Percentiles rank a stretch among this genome's conserved stretches.
These are phyloP conservation scores for Anguilla rostrata DNA, from an alignment of 2,113 vertebrate genomes.

Conservation along the genomic window DNA sequence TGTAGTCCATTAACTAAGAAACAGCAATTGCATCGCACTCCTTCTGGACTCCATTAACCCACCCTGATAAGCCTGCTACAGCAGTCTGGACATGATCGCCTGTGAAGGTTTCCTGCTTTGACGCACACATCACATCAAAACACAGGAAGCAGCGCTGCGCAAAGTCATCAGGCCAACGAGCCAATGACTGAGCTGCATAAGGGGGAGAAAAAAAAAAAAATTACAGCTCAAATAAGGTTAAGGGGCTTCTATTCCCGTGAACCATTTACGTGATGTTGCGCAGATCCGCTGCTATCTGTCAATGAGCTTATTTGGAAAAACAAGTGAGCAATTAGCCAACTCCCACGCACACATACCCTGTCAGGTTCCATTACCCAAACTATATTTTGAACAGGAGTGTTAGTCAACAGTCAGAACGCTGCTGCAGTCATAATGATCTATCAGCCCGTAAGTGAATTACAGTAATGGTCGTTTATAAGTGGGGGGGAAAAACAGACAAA, in stretches of 20 bases:
- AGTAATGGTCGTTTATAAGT: not conserved
- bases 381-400: slow-evolving; percentile 44
- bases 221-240: slow-evolving; percentile 46
- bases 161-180: not conserved
- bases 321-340: slow-evolving; percentile 4
- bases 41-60: not conserved
- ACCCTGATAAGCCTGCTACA: not conserved
- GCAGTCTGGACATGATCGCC: slow-evolving; percentile 15
- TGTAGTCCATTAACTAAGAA: not conserved
- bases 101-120: slow-evolving; percentile 9
- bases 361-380: slow-evolving; percentile 41
- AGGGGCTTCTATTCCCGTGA: slow-evolving; percentile 18
- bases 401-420: slow-evolving; percentile 26
- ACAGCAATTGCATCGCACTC: not conserved
- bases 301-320: slow-evolving; percentile 21
- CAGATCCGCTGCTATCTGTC: slow-evolving; percentile 45
- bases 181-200: not conserved
- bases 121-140: slow-evolving; percentile 3
- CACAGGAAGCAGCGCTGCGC: not conserved
- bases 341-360: slow-evolving; percentile 25
- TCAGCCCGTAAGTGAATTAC: slow-evolving; percentile 17
- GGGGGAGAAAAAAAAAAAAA: not conserved
- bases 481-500: not conserved
- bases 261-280: slow-evolving; percentile 45
- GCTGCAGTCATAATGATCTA: slow-evolving; percentile 31